phyloP scores from a whole-genome alignment of 2,888 invertebrate genomes.

The Maniola hyperantus region DNA sequence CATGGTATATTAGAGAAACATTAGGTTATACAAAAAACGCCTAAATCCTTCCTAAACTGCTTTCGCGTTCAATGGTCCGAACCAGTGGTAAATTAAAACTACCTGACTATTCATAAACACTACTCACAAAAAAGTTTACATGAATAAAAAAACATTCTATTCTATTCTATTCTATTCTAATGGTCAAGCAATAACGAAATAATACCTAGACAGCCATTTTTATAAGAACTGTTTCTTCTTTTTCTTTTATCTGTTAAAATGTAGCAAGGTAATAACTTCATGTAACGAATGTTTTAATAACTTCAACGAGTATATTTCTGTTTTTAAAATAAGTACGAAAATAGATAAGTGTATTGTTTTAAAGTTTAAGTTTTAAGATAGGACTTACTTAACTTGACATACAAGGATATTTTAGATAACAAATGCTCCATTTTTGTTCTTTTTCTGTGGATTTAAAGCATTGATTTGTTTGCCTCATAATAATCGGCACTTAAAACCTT shows the following conservation, averaged over 20 bases:
- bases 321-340: slow-evolving; percentile 5
- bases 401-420: slow-evolving; percentile 31
- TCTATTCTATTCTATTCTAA: no score
- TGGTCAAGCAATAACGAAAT: background rate
- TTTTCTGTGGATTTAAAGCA: slow-evolving; percentile 9
- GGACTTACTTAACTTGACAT: slow-evolving; percentile 25
- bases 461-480: slow-evolving; percentile 57
- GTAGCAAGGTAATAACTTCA: slow-evolving; percentile 9
- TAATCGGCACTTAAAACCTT: slow-evolving; percentile 55
- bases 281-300: no score
- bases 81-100: no score
- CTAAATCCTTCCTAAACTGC: no score
- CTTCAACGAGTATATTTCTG: slow-evolving; percentile 13
- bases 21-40: no score
- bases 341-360: slow-evolving; percentile 26
- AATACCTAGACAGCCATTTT: background rate
- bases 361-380: slow-evolving; percentile 20
- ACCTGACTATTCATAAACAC: no score
- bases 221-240: background rate
- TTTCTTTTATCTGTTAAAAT: background rate
- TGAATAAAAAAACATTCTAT: no score
- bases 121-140: no score
- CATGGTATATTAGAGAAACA: no score
- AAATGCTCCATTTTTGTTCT: slow-evolving; percentile 14
- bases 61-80: background rate